Evolutionary conservation across 2,888 invertebrate genomes (phyloP).

Genomic region (Hirtodrosophila duncani): DNA sequence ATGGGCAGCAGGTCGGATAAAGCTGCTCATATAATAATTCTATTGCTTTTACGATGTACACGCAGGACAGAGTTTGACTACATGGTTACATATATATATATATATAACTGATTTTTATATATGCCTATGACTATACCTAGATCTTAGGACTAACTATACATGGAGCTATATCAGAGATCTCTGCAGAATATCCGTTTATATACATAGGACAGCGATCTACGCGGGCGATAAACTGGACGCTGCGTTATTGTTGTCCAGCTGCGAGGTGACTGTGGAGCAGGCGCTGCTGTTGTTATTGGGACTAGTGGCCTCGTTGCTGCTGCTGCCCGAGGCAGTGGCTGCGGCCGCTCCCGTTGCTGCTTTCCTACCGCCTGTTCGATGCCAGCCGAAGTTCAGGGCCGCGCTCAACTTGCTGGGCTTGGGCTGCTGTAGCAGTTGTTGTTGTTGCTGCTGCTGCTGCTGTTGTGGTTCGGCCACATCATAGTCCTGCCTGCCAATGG

Average conservation of each 20-base stretch:
- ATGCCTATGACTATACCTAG: conserved; percentile 4
- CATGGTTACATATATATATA: conserved; percentile 19
- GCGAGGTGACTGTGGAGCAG: conserved; percentile 65
- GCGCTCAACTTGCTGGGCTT: conserved; percentile 69
- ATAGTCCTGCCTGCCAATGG: conserved; percentile 74
- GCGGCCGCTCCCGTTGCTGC: conserved; percentile 11
- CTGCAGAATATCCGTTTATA: conserved; percentile 22
- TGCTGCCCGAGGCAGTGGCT: conserved; percentile 12
- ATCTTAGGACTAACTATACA: conserved; percentile 54
- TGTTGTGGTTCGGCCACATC: conserved; percentile 58
- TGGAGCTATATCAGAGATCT: not conserved
- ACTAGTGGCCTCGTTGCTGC: conserved; percentile 57
- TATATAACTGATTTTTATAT: conserved; percentile 12
- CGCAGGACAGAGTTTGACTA: conserved; percentile 50
- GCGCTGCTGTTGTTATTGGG: conserved; percentile 73
- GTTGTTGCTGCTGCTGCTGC: conserved; percentile 31
- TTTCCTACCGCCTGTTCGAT: conserved; percentile 51
- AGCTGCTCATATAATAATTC: too few relatives aligned
- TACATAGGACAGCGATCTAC: conserved; percentile 48
- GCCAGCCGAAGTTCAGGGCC: conserved; percentile 75
- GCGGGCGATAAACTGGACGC: conserved; percentile 42
- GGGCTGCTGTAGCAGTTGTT: conserved; percentile 23
- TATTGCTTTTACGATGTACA: conserved; percentile 69
- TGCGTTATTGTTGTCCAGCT: conserved; percentile 61
- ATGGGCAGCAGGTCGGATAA: too few relatives aligned